A percentile compares a stretch with the other conserved stretches of the same genome.
Evolutionary conservation across 2,888 invertebrate species (phyloP).

Genomic region (Ecliptopera silaceata): DNA sequence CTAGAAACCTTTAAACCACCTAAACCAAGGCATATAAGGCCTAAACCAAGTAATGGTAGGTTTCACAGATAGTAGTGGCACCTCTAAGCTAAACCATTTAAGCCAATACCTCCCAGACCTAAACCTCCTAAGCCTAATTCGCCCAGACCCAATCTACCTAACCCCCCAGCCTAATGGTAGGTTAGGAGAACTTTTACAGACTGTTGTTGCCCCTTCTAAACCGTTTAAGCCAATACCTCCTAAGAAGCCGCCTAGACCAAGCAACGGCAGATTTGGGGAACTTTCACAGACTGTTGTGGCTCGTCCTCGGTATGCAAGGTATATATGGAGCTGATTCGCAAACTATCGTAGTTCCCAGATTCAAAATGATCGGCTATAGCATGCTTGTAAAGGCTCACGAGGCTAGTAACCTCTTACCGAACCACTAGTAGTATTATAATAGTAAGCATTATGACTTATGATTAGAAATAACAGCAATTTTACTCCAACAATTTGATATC

Average conservation of each 20-base stretch:
- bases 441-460: no score
- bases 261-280: background rate
- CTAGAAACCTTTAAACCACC: background rate
- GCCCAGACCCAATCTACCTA: conserved; percentile 13
- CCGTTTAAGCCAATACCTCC: conserved; percentile 10
- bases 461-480: no score
- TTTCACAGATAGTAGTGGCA: no score
- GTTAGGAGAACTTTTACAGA: conserved; percentile 20
- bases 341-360: background rate
- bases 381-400: no score
- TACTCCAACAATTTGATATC: no score
- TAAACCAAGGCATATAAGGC: background rate
- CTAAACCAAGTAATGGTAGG: no score
- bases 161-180: no score
- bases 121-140: conserved; percentile 3
- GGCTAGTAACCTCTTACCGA: no score
- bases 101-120: background rate
- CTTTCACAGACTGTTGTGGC: background rate
- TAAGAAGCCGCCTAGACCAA: background rate
- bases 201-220: conserved; percentile 15
- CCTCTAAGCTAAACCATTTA: background rate
- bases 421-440: no score
- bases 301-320: background rate
- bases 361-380: background rate
- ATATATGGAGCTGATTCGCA: background rate